Conservation (phyloP, 2,888 invertebrate species). For the Mimumesa dahlbomi region DNA sequence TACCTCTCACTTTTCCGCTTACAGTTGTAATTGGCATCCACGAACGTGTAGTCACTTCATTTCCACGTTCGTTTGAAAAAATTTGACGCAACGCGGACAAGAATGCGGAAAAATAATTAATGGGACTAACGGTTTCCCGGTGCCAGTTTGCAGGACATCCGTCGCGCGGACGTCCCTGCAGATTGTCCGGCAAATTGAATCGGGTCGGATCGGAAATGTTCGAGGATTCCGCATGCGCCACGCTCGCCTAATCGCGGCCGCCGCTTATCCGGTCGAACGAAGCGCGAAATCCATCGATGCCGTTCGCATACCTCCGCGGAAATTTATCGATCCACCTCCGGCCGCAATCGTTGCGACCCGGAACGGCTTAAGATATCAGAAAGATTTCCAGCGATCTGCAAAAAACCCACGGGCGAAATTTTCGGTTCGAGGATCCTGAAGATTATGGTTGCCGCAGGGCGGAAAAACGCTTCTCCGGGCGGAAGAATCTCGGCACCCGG, state of each 20-base stretch:
- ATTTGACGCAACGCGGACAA: neutral
- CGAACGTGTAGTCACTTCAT: no score
- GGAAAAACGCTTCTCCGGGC: no score
- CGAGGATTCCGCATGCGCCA: conserved; percentile 64
- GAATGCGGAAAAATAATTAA: conserved; percentile 30
- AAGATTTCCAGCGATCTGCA: no score
- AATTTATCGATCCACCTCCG: conserved; percentile 37
- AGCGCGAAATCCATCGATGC: conserved; percentile 57
- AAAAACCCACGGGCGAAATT: no score
- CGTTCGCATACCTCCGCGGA: conserved; percentile 24
- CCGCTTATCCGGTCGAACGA: conserved; percentile 65
- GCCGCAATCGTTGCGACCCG: conserved; percentile 12
- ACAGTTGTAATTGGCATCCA: no score
- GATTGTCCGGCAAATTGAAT: conserved; percentile 72
- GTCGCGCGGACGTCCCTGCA: conserved; percentile 22
- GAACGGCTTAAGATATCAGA: conserved; percentile 9
- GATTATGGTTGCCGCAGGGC: no score
- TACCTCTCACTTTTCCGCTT: no score
- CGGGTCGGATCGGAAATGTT: conserved; percentile 66
- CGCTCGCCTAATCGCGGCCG: conserved; percentile 68
- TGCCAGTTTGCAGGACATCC: neutral
- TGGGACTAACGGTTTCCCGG: conserved; percentile 5
- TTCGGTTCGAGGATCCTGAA: no score
- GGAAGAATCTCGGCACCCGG: no score
- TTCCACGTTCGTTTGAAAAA: no score